phyloP scores from a whole-genome alignment of 2,888 invertebrate species.

The Andrena flavipes region DNA sequence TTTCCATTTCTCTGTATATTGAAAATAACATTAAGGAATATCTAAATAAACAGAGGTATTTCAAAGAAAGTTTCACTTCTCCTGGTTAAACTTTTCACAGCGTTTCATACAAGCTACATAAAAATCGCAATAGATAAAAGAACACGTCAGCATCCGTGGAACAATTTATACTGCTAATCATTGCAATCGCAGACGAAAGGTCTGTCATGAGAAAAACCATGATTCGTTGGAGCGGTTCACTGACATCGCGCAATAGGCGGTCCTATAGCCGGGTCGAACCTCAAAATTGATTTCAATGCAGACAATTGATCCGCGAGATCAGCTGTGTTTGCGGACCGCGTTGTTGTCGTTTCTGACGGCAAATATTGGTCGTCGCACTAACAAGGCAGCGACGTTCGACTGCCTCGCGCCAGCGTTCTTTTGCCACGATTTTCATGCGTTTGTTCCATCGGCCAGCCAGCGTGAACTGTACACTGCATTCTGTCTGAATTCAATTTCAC shows the following conservation, averaged over 20 bases:
- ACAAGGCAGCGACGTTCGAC: conserved; percentile 61
- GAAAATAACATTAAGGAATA: neutral
- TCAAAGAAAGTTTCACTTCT: no score
- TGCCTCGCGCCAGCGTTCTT: conserved; percentile 29
- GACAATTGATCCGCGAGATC: conserved; percentile 71
- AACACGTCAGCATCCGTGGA: neutral
- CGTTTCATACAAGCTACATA: no score
- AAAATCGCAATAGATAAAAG: no score
- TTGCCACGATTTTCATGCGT: conserved; percentile 33
- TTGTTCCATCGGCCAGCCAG: conserved; percentile 1
- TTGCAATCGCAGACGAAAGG: no score
- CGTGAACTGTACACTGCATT: neutral
- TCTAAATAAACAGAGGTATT: neutral
- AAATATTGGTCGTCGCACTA: conserved; percentile 56
- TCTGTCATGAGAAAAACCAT: neutral
- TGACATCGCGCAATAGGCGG: conserved; percentile 58
- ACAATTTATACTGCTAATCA: conserved; percentile 27
- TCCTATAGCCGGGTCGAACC: conserved; percentile 37
- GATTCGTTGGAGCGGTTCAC: conserved; percentile 57
- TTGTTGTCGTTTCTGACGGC: conserved; percentile 58
- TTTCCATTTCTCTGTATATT: neutral
- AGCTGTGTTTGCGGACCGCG: conserved; percentile 62
- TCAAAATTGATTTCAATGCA: conserved; percentile 73
- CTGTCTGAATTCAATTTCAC: conserved; percentile 24
- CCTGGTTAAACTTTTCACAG: no score